phyloP scores from a whole-genome alignment of 2,797 vertebrate genomes.

The Buphagus erythrorhynchus region DNA sequence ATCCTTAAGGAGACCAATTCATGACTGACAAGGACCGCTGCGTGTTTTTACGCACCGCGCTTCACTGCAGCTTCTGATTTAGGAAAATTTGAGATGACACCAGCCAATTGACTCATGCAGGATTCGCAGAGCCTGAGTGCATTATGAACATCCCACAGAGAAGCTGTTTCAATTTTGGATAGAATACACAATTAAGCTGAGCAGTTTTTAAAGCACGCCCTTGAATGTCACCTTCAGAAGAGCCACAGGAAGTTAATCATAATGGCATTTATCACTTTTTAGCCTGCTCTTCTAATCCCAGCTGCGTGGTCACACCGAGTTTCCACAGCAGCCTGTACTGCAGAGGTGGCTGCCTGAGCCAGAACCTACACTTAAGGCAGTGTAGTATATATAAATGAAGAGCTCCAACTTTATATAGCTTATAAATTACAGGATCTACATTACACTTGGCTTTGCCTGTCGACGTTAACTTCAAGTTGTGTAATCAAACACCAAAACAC shows the following conservation, averaged over 20 bases:
- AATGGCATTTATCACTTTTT: neutral
- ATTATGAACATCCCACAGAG: slow-evolving; percentile 35
- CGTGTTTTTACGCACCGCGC: rapidly evolving
- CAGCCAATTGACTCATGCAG: slow-evolving; percentile 15
- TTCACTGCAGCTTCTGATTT: neutral
- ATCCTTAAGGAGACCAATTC: neutral
- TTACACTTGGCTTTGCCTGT: neutral
- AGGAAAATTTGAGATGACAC: neutral
- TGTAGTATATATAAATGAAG: neutral
- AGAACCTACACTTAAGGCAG: neutral
- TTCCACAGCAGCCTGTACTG: neutral
- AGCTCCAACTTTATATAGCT: neutral
- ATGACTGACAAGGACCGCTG: neutral
- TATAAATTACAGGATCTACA: neutral
- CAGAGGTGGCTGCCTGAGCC: slow-evolving; percentile 7
- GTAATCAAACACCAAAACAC: neutral
- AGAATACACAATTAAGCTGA: neutral
- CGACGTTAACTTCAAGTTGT: neutral
- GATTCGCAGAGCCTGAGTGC: neutral
- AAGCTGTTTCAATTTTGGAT: neutral
- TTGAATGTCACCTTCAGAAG: slow-evolving; percentile 39
- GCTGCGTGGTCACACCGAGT: neutral
- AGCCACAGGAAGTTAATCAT: slow-evolving; percentile 5
- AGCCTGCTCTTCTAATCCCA: neutral
- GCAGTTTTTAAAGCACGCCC: neutral